These are phyloP conservation scores for Pteria penguin DNA, from an alignment of 2,888 invertebrate species.

Conservation along the genomic window DNA sequence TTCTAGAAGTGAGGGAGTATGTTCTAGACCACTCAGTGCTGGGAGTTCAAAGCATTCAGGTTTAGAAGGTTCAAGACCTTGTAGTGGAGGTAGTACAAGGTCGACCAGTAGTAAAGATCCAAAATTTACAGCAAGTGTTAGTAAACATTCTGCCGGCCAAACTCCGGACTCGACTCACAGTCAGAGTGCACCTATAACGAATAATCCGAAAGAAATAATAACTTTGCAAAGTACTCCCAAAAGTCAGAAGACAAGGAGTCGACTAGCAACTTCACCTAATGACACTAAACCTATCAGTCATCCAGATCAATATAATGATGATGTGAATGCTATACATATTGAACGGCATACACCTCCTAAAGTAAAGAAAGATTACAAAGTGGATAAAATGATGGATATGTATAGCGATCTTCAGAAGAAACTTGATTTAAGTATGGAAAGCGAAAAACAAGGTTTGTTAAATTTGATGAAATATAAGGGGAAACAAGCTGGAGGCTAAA, in stretches of 20 bases:
- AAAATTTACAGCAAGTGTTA: background rate
- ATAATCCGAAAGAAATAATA: conserved; percentile 23
- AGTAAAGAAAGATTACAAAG: conserved; percentile 8
- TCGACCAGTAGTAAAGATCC: background rate
- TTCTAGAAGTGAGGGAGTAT: background rate
- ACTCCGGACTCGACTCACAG: background rate
- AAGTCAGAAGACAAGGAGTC: conserved; percentile 3
- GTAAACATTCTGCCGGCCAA: background rate
- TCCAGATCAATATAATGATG: background rate
- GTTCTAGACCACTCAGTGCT: background rate
- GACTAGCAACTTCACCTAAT: background rate
- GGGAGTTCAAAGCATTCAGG: background rate
- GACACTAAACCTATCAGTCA: background rate
- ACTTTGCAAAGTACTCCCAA: conserved; percentile 19
- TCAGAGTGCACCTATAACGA: conserved; percentile 8
- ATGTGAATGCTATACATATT: conserved; percentile 32
- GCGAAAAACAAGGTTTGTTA: background rate
- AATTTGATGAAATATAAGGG: background rate
- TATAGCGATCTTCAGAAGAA: background rate
- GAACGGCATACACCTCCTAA: conserved; percentile 60
- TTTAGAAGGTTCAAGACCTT: background rate
- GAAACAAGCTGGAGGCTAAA: too few relatives aligned
- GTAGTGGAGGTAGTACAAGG: background rate
- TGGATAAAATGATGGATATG: conserved; percentile 9
- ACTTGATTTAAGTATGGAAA: background rate